Conservation (phyloP, 2,888 invertebrate genomes). For the Ceratothoa steindachneri region DNA sequence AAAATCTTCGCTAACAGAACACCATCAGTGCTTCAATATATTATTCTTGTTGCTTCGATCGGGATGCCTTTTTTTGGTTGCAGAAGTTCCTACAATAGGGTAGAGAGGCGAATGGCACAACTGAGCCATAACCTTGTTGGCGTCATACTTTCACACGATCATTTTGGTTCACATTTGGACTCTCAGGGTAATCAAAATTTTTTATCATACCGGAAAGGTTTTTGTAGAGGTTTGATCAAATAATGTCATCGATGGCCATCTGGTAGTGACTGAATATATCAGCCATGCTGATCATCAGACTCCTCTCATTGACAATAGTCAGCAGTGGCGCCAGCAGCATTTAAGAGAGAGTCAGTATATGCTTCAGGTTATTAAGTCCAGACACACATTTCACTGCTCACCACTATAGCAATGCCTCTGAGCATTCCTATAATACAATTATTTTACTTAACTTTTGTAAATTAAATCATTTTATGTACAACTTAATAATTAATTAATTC, state of each 20-base stretch:
- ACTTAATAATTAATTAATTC: too few relatives aligned
- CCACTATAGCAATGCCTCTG: too few relatives aligned
- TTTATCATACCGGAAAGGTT: too few relatives aligned
- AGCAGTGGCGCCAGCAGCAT: neutral
- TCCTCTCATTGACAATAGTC: neutral
- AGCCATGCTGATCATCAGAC: neutral
- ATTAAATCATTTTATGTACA: too few relatives aligned
- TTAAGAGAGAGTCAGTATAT: neutral
- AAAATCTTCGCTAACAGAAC: neutral
- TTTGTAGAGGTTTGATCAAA: too few relatives aligned
- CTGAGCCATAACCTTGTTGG: neutral
- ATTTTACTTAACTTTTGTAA: too few relatives aligned
- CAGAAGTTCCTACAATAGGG: neutral
- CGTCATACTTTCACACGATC: neutral
- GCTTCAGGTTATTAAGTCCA: neutral
- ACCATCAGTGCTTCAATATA: neutral
- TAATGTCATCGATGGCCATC: neutral
- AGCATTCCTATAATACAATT: too few relatives aligned
- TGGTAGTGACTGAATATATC: neutral
- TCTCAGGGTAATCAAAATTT: neutral
- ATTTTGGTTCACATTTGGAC: neutral
- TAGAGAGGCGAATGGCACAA: neutral
- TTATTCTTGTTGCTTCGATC: neutral
- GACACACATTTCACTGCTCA: neutral
- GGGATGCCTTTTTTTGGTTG: neutral